A percentile compares a stretch with the other conserved stretches of the same genome.
Evolutionary conservation across 92 coral and sea anemone genomes (phyloP).

Genomic region (Meandrina meandrites): DNA sequence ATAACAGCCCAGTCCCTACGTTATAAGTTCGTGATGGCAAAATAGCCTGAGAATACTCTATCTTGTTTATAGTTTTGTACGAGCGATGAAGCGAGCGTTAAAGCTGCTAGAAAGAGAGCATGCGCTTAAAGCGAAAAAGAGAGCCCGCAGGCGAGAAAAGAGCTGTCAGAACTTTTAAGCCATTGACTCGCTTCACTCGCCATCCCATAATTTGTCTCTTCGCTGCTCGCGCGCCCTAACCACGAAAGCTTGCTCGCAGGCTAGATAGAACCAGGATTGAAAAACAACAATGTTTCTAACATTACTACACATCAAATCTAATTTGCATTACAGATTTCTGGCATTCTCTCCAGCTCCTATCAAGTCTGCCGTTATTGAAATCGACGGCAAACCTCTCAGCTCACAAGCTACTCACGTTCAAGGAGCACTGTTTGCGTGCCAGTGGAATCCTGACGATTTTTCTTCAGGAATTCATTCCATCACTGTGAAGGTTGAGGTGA

Average conservation of each 20-base stretch:
- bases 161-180: too few relatives aligned
- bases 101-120: too few relatives aligned
- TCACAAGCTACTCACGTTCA: conserved; percentile 62
- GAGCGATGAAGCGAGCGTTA: too few relatives aligned
- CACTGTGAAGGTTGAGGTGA: conserved; percentile 76
- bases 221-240: too few relatives aligned
- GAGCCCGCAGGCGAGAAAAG: background rate
- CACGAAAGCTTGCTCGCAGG: background rate
- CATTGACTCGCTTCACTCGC: too few relatives aligned
- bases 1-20: too few relatives aligned
- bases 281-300: background rate
- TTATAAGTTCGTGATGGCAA: too few relatives aligned
- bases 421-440: conserved; percentile 84
- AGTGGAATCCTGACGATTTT: conserved; percentile 79
- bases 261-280: too few relatives aligned
- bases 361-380: conserved; percentile 58
- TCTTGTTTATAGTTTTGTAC: too few relatives aligned
- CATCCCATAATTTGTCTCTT: too few relatives aligned
- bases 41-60: background rate
- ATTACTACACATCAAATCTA: background rate
- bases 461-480: conserved; percentile 77
- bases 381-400: conserved; percentile 68
- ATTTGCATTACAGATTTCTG: conserved; percentile 61
- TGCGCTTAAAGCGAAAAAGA: background rate
- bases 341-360: conserved; percentile 80